Conservation (phyloP, 2,888 invertebrate species). For the Latheticus oryzae region DNA sequence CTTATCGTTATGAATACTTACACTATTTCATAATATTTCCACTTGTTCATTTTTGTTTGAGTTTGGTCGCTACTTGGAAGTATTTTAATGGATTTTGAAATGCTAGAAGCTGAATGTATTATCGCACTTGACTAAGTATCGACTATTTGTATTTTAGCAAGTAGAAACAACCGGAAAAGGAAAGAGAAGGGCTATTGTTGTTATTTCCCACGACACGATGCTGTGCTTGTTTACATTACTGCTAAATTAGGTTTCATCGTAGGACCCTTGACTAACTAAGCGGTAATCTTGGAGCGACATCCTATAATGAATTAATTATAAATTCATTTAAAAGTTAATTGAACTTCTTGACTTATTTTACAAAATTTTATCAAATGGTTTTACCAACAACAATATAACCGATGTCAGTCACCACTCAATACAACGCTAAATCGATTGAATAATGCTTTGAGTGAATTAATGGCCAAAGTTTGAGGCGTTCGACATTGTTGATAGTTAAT, state of each 20-base stretch:
- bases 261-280: constrained; percentile 18
- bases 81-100: constrained; percentile 6
- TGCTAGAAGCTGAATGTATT: constrained; percentile 1
- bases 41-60: no score
- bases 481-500: constrained; percentile 25
- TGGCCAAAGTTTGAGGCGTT: constrained; percentile 22
- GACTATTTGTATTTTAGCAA: constrained; percentile 19
- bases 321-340: constrained; percentile 8
- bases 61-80: no score
- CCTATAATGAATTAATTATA: constrained; percentile 13
- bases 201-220: constrained; percentile 22
- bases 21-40: no score
- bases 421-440: constrained; percentile 22
- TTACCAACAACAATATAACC: constrained; percentile 8
- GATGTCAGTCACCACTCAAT: constrained; percentile 8
- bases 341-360: neutral
- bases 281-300: constrained; percentile 15
- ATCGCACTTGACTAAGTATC: constrained; percentile 4
- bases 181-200: constrained; percentile 23
- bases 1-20: no score
- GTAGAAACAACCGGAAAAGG: constrained; percentile 14
- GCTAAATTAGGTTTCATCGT: constrained; percentile 19
- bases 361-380: neutral
- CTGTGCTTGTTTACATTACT: constrained; percentile 18
- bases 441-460: constrained; percentile 23